Conservation (phyloP, 2,113 vertebrate species). For the Bubo scandiacus region DNA sequence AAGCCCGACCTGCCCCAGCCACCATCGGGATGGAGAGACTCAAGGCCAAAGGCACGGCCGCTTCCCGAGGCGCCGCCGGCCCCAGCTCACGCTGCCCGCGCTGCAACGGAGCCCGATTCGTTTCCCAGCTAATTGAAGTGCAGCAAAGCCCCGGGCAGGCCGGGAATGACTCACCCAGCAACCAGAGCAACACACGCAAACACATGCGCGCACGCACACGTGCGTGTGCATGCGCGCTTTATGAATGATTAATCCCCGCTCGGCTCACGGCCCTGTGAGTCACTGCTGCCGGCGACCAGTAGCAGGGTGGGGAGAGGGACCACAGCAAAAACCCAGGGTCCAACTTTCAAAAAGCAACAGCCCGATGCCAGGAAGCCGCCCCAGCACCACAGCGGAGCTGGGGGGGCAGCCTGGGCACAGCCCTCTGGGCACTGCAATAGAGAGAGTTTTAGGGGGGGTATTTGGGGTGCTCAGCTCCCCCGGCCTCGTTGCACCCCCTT, state of each 20-base stretch:
- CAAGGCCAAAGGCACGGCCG: not conserved
- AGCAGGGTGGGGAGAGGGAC: not conserved
- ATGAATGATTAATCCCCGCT: not conserved
- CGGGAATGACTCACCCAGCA: constrained; percentile 49
- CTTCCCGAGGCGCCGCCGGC: too few species aligned
- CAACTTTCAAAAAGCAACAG: not conserved
- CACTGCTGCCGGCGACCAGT: not conserved
- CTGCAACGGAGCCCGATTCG: not conserved
- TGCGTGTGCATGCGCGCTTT: not conserved
- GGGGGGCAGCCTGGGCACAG: not conserved
- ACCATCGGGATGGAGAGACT: not conserved
- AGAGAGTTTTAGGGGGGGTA: accelerated
- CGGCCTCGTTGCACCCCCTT: accelerated
- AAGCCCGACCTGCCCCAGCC: not conserved
- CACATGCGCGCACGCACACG: not conserved
- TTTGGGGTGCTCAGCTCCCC: not conserved
- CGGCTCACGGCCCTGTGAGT: not conserved
- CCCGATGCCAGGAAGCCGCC: accelerated
- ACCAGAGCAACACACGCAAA: constrained; percentile 32
- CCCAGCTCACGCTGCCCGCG: too few species aligned
- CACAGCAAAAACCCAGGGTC: not conserved
- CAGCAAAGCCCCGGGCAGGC: not conserved
- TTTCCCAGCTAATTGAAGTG: not conserved
- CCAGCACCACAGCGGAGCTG: not conserved
- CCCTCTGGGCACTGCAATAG: accelerated